These are phyloP conservation scores for Macrotis lagotis DNA, from an alignment of 2,113 vertebrate species.

Conservation along the genomic window DNA sequence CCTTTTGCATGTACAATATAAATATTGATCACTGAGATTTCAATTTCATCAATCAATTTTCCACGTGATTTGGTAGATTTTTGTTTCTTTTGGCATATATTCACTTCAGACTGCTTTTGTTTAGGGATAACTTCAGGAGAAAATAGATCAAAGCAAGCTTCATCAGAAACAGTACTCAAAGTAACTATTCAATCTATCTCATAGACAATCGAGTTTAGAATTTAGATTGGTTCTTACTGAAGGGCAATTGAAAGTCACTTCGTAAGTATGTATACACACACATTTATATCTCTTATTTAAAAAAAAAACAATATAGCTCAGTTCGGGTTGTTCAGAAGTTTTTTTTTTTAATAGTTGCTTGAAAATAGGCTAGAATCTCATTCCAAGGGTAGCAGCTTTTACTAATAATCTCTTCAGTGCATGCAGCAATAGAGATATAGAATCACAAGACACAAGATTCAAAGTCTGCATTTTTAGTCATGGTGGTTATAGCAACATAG, in stretches of 20 bases:
- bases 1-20: neutral
- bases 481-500: neutral
- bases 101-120: neutral
- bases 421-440: neutral
- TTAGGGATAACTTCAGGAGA: neutral
- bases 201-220: neutral
- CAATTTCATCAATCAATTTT: neutral
- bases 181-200: neutral
- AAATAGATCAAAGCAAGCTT: neutral
- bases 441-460: neutral
- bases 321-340: neutral
- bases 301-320: neutral
- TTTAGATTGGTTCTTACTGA: neutral
- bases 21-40: neutral
- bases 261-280: neutral
- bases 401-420: neutral
- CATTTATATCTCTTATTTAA: neutral
- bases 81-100: neutral
- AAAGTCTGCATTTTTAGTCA: neutral
- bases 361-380: neutral
- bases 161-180: neutral
- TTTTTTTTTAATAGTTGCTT: neutral
- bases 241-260: neutral
- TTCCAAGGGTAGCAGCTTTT: neutral
- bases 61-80: neutral